Evolutionary conservation across 1,140 invertebrate genomes (phyloP).

Genomic region (Rhagoletis pomonella): DNA sequence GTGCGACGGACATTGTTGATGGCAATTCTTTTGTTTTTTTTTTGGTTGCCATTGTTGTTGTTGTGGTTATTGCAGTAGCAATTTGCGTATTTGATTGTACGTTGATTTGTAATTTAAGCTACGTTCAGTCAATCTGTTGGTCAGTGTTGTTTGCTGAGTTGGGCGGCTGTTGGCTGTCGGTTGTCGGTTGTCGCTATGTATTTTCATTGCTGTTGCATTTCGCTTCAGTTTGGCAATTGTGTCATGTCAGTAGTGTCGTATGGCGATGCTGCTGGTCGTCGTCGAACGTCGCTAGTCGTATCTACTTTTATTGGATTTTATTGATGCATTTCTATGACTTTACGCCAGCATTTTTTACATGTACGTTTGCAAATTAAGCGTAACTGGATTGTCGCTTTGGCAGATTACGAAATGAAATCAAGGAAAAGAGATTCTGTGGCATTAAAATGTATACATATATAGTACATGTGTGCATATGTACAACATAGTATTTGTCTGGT

Average conservation of each 20-base stretch:
- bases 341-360: constrained; percentile 6
- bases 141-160: neutral
- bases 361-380: constrained; percentile 28
- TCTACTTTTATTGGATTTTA: constrained; percentile 39
- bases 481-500: too few relatives aligned
- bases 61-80: neutral
- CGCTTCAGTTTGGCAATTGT: constrained; percentile 42
- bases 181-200: neutral
- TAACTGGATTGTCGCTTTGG: neutral
- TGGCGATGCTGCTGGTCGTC: constrained; percentile 13
- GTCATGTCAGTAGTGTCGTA: constrained; percentile 17
- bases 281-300: neutral
- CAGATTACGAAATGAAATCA: constrained; percentile 11
- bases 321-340: constrained; percentile 40
- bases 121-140: constrained; percentile 8
- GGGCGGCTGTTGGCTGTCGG: too few relatives aligned
- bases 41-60: neutral
- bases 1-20: neutral
- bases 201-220: neutral
- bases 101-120: constrained; percentile 44
- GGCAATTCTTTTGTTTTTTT: neutral
- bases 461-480: neutral
- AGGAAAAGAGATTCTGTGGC: neutral
- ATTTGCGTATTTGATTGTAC: constrained; percentile 42
- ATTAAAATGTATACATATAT: neutral